Evolutionary conservation across 1,140 invertebrate species (phyloP).

Genomic region (Dendrolimus punctatus): DNA sequence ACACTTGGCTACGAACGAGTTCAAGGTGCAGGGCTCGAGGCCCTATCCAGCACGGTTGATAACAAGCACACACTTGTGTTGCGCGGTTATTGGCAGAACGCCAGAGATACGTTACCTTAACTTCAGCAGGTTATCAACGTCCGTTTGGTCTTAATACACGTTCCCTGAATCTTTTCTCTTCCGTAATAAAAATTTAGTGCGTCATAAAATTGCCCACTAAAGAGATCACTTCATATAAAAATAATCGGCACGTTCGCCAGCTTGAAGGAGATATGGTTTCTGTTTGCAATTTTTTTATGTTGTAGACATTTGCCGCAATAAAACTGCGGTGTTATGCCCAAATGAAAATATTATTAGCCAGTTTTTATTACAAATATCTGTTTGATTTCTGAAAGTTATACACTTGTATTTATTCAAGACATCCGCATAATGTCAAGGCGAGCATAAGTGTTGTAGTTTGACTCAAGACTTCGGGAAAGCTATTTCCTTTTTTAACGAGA

Average conservation of each 20-base stretch:
- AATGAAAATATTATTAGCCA: conserved; percentile 1
- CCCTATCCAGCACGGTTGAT: conserved; percentile 13
- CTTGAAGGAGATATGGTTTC: conserved; percentile 13
- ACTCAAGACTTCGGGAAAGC: no score
- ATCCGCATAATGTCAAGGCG: no score
- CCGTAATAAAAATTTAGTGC: conserved; percentile 53
- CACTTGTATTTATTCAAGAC: no score
- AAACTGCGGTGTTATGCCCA: conserved; percentile 3
- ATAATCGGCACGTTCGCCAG: conserved; percentile 33
- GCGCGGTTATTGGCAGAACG: conserved; percentile 29
- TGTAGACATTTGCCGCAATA: background rate
- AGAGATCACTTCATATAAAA: conserved; percentile 42
- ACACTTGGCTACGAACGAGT: conserved; percentile 15
- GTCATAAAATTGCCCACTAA: conserved; percentile 38
- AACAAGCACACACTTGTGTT: conserved; percentile 18
- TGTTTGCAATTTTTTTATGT: conserved; percentile 19
- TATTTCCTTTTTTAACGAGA: no score
- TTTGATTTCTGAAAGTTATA: no score
- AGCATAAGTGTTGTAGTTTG: no score
- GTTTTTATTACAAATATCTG: no score
- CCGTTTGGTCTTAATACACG: conserved; percentile 47
- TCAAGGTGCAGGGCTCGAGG: conserved; percentile 15
- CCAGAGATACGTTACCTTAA: conserved; percentile 36
- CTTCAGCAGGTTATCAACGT: conserved; percentile 52
- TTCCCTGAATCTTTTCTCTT: conserved; percentile 40